Percentiles rank a stretch among this genome's conserved stretches.
Evolutionary conservation across 2,113 vertebrate genomes (phyloP).

Genomic region (Pimephales promelas): DNA sequence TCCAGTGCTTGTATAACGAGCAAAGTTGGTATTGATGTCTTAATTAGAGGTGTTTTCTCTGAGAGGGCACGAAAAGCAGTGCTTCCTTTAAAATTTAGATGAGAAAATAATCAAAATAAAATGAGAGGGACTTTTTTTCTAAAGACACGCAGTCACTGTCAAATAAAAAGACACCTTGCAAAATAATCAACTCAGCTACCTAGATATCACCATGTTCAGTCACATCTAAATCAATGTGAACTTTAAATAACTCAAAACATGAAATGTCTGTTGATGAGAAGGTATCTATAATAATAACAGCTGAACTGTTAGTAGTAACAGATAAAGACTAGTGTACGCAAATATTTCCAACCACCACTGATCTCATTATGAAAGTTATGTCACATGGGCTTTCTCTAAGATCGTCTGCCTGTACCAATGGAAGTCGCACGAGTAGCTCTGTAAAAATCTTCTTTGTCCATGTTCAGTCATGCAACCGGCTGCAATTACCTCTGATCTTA

Average conservation of each 20-base stretch:
- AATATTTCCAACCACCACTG: neutral
- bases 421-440: neutral
- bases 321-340: too few relatives aligned
- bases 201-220: too few relatives aligned
- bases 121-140: neutral
- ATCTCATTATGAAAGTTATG: neutral
- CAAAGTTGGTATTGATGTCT: neutral
- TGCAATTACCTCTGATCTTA: slow-evolving; percentile 18
- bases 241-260: too few relatives aligned
- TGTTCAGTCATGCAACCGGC: slow-evolving; percentile 31
- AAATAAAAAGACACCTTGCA: neutral
- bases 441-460: slow-evolving; percentile 19
- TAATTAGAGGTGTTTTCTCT: neutral
- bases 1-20: neutral
- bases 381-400: neutral
- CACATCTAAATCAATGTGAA: too few relatives aligned
- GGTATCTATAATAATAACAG: too few relatives aligned
- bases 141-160: neutral
- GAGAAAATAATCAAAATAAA: neutral
- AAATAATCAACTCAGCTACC: neutral
- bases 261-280: too few relatives aligned
- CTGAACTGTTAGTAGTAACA: too few relatives aligned
- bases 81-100: neutral
- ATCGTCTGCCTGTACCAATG: neutral
- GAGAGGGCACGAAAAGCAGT: neutral